A percentile compares a stretch with the other conserved stretches of the same genome.
phyloP scores from a whole-genome alignment of 2,113 vertebrate species.

The Caretta caretta region DNA sequence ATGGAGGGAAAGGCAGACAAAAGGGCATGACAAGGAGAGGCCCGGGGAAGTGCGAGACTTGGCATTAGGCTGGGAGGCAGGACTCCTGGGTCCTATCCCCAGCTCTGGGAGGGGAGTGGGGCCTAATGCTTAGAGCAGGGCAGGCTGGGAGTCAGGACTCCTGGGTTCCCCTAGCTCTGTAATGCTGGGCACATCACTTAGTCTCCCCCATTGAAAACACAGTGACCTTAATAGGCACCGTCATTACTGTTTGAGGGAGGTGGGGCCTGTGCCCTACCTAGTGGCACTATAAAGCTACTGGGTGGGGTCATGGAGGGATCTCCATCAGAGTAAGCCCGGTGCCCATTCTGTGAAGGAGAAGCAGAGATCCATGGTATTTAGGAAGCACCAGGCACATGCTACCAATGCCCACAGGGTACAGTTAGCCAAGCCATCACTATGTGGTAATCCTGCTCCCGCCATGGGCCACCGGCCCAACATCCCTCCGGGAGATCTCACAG shows the following conservation, averaged over 20 bases:
- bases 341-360: too few species aligned
- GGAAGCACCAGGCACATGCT: not conserved
- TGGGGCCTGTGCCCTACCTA: not conserved
- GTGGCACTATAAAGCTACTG: not conserved
- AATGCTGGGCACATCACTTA: not conserved
- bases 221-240: not conserved
- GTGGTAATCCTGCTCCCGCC: not conserved
- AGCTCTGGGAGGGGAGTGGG: not conserved
- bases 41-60: not conserved
- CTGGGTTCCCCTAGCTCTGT: not conserved
- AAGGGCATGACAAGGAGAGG: not conserved
- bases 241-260: not conserved
- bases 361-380: too few species aligned
- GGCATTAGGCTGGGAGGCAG: not conserved
- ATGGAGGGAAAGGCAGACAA: not conserved
- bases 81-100: not conserved
- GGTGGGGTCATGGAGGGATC: not conserved
- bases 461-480: accelerated
- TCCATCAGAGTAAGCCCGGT: not conserved
- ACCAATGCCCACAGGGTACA: not conserved
- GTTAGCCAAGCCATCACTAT: not conserved
- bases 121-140: not conserved
- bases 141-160: not conserved
- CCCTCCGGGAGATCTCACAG: not conserved
- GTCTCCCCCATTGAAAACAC: not conserved